Evolutionary conservation across 1,140 invertebrate species (phyloP).

Genomic region (Halesus radiatus): DNA sequence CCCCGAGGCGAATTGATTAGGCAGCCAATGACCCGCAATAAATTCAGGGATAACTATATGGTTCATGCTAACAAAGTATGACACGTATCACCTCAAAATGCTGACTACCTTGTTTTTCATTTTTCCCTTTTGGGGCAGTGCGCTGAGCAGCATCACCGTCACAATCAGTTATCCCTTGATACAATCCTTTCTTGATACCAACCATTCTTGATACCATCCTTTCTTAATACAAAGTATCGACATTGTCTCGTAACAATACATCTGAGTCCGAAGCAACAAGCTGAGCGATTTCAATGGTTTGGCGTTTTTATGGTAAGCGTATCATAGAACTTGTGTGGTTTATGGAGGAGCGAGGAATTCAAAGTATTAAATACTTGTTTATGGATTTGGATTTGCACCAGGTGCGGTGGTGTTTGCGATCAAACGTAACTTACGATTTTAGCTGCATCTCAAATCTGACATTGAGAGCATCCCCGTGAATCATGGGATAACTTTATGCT

Average conservation of each 20-base stretch:
- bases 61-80: no score
- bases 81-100: no score
- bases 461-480: slow-evolving; percentile 7
- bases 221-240: slow-evolving; percentile 10
- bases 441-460: slow-evolving; percentile 14
- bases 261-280: slow-evolving; percentile 20
- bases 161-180: no score
- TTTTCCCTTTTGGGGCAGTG: no score
- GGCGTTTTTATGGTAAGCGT: slow-evolving; percentile 35
- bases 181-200: no score
- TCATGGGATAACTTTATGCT: slow-evolving; percentile 23
- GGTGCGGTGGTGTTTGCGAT: not conserved
- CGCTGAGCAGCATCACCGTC: no score
- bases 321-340: slow-evolving; percentile 44
- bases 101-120: no score
- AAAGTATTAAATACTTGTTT: not conserved
- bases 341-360: slow-evolving; percentile 33
- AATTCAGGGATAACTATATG: no score
- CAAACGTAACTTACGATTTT: not conserved
- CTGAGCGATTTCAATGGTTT: slow-evolving; percentile 28
- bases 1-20: no score
- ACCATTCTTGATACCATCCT: not conserved
- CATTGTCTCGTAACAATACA: slow-evolving; percentile 1
- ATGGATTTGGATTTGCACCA: not conserved
- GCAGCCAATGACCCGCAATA: no score